These are phyloP conservation scores for Lampris megalopsis DNA, from an alignment of 2,113 vertebrate genomes.

Conservation along the genomic window DNA sequence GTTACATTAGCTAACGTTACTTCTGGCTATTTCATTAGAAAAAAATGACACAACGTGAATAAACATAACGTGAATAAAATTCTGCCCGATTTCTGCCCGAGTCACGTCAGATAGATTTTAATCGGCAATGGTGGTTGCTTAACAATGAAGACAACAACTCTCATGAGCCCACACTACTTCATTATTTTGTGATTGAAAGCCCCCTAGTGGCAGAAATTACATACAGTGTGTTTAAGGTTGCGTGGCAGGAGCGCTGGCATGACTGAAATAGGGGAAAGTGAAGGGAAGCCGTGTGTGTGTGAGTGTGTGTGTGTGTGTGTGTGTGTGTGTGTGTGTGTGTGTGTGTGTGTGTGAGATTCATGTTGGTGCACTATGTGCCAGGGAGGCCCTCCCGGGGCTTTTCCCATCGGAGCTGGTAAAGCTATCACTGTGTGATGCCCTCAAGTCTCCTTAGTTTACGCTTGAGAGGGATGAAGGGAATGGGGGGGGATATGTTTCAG, in stretches of 20 bases:
- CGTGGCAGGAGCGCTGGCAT: slow-evolving; percentile 1
- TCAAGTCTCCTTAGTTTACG: slow-evolving; percentile 22
- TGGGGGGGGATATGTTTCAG: background rate
- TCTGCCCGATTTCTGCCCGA: no score
- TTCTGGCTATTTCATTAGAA: no score
- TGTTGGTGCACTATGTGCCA: slow-evolving; percentile 1
- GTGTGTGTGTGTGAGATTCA: slow-evolving; percentile 3
- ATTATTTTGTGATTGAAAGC: no score
- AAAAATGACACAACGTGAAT: no score
- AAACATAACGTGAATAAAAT: no score
- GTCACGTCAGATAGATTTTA: no score
- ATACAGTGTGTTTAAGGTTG: background rate
- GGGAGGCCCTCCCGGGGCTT: background rate
- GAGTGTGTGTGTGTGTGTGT: background rate
- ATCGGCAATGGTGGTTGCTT: no score
- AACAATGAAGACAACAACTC: no score
- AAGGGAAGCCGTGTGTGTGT: background rate
- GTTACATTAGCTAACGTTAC: no score
- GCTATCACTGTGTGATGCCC: slow-evolving; percentile 31
- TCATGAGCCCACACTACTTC: no score
- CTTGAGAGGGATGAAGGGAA: background rate
- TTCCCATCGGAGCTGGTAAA: slow-evolving; percentile 23
- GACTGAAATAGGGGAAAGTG: background rate
- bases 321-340: slow-evolving; percentile 13
- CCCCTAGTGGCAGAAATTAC: no score